These are phyloP conservation scores for Mizuhopecten yessoensis DNA, from an alignment of 1,140 invertebrate genomes.

Conservation along the genomic window DNA sequence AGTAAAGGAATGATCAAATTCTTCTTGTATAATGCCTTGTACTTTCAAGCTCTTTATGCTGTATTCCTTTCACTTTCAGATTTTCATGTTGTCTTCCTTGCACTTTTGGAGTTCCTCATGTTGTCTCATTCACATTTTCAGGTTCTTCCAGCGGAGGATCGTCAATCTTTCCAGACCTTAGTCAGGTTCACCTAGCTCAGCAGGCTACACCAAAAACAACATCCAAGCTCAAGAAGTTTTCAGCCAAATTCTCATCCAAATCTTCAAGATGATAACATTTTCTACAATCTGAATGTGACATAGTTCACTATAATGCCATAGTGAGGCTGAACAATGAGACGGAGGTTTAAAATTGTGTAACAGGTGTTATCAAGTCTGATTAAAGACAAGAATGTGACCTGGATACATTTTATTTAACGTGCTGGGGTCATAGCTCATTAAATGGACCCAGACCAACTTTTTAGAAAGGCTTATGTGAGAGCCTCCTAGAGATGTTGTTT, in stretches of 20 bases:
- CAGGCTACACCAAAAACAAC: neutral
- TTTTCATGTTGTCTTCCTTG: too few relatives aligned
- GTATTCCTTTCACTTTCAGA: too few relatives aligned
- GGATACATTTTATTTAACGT: neutral
- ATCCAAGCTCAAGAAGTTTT: conserved; percentile 38
- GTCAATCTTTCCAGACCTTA: neutral
- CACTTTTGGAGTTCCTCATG: too few relatives aligned
- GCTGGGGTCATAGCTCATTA: too few relatives aligned
- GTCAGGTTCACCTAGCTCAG: neutral
- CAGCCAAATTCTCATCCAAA: conserved; percentile 20
- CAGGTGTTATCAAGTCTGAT: neutral
- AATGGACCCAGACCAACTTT: too few relatives aligned
- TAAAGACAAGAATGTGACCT: neutral
- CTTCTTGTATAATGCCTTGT: too few relatives aligned
- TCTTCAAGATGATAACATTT: neutral
- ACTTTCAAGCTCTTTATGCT: too few relatives aligned
- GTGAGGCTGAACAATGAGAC: neutral
- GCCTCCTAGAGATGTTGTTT: too few relatives aligned
- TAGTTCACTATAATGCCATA: neutral
- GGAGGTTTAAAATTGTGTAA: neutral
- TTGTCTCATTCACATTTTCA: too few relatives aligned
- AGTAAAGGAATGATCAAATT: too few relatives aligned
- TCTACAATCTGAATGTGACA: neutral
- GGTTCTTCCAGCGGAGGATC: neutral
- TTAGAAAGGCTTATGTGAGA: too few relatives aligned